Percentiles rank a stretch among this genome's conserved stretches.
These are phyloP conservation scores for Tenthredo mesomela DNA, from an alignment of 2,888 invertebrate genomes.

Conservation along the genomic window DNA sequence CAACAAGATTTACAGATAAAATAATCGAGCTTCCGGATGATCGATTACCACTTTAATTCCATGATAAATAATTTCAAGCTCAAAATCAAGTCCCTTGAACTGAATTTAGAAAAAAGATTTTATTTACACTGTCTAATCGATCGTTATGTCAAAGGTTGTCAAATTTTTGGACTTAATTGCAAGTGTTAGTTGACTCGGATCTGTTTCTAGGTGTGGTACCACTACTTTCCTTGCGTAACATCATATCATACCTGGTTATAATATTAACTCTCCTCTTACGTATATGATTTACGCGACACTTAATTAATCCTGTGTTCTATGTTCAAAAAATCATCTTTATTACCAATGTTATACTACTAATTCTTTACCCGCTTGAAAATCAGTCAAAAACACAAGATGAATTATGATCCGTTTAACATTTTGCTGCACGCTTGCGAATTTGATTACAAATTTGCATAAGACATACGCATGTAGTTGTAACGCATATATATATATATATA, in stretches of 20 bases:
- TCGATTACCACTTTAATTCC: background rate
- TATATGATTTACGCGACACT: conserved; percentile 12
- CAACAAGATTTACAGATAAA: background rate
- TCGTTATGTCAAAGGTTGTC: background rate
- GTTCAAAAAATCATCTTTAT: background rate
- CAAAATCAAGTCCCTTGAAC: background rate
- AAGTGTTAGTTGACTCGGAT: background rate
- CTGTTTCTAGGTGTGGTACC: conserved; percentile 16
- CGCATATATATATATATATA: no score
- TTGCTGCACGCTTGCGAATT: background rate
- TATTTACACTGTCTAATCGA: conserved; percentile 10
- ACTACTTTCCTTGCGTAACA: conserved; percentile 7
- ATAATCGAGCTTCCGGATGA: background rate
- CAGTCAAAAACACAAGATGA: background rate
- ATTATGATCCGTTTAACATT: background rate
- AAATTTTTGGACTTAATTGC: conserved; percentile 2
- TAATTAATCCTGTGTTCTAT: background rate
- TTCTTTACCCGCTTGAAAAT: background rate
- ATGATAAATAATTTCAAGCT: background rate
- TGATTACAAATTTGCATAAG: background rate
- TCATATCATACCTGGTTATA: conserved; percentile 10
- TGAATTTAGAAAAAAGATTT: background rate
- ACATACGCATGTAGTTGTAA: no score
- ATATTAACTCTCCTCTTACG: conserved; percentile 31
- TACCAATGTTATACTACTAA: background rate